Evolutionary conservation across 2,797 vertebrate species (phyloP), one percentile per base, ranked within the genome.

Genomic region (Distichodus sexfasciatus): DNA sequence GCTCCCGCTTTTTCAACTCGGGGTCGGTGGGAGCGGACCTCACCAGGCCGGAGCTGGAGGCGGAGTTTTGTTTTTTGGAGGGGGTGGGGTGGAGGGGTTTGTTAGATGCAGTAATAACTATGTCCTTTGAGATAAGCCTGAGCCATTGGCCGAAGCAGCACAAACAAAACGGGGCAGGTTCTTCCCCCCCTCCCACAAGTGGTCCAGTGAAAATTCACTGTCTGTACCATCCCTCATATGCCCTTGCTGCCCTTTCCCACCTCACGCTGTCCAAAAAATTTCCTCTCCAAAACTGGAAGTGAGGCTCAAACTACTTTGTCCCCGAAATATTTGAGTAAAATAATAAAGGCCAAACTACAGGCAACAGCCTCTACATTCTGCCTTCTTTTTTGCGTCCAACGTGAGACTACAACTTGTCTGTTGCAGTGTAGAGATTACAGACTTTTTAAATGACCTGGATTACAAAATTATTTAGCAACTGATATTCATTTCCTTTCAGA

Each of bases 11-110:
- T 29, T 23, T 67, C 40, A 57, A 11, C 5, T 53, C 36, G 46
- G 44, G 41, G 47, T 41, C 44, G 40, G 26, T 40, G 58, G 36
- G 43, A 44, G 55, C 26, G 68, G 26, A 66, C 48, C 44, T 53
- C 55, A 36, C 28, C n/a, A 14, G 35, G 60, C 57, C 35, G 17
- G 11, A 24, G 17, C 26, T 28, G n/a, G 23, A 28, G 10, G 48
- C 26, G 3, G 48, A 29, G 48, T 6, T 6, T 15, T 11, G 47
- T 1, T 3, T 47, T 8, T 19, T 19, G 21, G 21, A 1, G 24
- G 17, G 38, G 53, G 24, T 33, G 21, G 19, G 35, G 33, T 17
- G 28, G 41, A 40, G 44, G 19, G 19, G 46, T n/a, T n/a, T n/a
- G n/a, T n/a, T n/a, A n/a, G 46, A 4, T 23, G 17, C 43, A 23